Conservation (phyloP, 2,797 vertebrate genomes). For the Fratercula arctica region DNA sequence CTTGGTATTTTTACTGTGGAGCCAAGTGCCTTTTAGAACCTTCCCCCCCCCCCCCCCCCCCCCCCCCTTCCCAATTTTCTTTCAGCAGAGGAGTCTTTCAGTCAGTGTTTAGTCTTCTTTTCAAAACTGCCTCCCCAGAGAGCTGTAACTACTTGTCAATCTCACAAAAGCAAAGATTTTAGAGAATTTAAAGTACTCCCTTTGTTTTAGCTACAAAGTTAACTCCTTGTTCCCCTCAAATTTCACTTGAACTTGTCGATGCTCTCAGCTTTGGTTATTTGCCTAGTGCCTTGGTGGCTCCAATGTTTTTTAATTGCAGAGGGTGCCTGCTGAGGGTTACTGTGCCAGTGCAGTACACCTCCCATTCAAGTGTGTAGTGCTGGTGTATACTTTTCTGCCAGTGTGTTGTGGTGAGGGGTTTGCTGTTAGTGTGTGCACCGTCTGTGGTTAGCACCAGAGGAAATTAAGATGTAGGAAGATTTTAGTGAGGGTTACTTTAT, state of each 20-base stretch:
- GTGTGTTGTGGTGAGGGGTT: background rate
- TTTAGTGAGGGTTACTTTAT: background rate
- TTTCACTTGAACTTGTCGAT: background rate
- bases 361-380: no score
- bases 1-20: background rate
- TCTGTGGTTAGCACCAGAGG: background rate
- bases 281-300: background rate
- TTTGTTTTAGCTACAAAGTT: background rate
- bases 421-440: accelerated
- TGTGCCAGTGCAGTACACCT: accelerated
- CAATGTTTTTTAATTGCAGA: background rate
- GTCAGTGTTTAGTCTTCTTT: background rate
- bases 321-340: background rate
- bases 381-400: background rate
- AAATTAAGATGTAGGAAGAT: background rate
- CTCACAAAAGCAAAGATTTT: background rate
- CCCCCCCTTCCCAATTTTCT: background rate
- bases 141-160: background rate
- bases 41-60: background rate
- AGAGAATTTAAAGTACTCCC: background rate
- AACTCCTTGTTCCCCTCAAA: background rate
- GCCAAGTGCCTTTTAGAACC: background rate
- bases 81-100: background rate
- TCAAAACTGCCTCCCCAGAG: background rate
- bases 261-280: background rate